Evolutionary conservation across 2,113 vertebrate genomes (phyloP).

Genomic region (Eptesicus fuscus): DNA sequence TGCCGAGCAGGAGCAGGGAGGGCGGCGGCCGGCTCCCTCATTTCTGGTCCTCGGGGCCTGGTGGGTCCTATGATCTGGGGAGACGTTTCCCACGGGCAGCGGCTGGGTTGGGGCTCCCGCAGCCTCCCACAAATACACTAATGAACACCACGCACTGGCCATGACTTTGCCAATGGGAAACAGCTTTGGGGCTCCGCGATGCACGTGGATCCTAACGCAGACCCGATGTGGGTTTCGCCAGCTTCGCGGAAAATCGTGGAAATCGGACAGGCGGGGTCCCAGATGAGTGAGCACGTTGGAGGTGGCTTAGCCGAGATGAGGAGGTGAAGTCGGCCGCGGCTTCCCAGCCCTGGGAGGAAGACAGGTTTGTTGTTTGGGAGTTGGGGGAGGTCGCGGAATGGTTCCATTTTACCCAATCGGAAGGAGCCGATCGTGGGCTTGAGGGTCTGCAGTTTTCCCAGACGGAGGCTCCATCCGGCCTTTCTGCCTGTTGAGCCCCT

Average conservation of each 20-base stretch:
- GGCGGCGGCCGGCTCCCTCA: neutral
- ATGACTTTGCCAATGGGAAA: constrained; percentile 24
- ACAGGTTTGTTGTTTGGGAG: neutral
- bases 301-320: neutral
- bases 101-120: neutral
- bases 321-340: neutral
- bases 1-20: neutral
- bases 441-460: neutral
- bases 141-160: constrained; percentile 11
- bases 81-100: neutral
- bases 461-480: neutral
- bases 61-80: neutral
- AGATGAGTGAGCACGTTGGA: neutral
- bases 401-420: neutral
- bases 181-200: constrained; percentile 20
- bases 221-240: neutral
- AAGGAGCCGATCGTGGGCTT: neutral
- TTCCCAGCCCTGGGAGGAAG: neutral
- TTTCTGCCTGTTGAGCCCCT: neutral
- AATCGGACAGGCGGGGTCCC: neutral
- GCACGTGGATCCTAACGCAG: neutral
- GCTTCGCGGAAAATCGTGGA: neutral
- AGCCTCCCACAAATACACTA: neutral
- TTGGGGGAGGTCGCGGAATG: accelerated
- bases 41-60: neutral